Percentiles rank a stretch among this genome's conserved stretches.
Conservation (phyloP, 1,140 invertebrate species). For the Chrysomallon squamiferum region DNA sequence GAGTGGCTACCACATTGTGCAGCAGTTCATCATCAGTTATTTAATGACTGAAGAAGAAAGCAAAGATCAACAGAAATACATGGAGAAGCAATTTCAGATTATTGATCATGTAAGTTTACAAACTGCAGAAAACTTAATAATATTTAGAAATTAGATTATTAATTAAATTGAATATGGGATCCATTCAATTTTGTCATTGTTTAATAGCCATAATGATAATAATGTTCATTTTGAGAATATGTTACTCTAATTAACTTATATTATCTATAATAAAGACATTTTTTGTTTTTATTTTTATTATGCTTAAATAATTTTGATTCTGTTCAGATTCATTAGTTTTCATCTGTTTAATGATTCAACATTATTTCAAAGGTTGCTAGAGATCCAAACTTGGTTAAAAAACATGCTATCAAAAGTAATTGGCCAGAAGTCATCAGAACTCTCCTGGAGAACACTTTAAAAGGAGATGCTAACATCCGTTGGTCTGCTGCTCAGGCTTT, state of each 20-base stretch:
- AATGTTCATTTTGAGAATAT: background rate
- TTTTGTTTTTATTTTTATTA: background rate
- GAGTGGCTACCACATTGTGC: conserved; percentile 14
- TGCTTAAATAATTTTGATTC: background rate
- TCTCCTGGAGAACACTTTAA: background rate
- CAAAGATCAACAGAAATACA: background rate
- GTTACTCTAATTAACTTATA: background rate
- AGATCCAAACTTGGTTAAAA: conserved; percentile 7
- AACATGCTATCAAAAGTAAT: conserved; percentile 9
- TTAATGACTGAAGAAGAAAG: conserved; percentile 4
- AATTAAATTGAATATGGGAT: too few species aligned
- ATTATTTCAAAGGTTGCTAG: conserved; percentile 4
- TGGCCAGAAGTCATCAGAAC: conserved; percentile 15
- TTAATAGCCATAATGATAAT: background rate
- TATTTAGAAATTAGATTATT: too few species aligned
- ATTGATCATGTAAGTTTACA: background rate
- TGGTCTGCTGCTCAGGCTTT: background rate
- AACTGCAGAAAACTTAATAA: too few species aligned
- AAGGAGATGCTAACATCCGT: background rate
- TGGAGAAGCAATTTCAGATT: conserved; percentile 1
- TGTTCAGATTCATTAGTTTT: too few species aligned
- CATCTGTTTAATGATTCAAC: background rate
- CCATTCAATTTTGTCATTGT: too few species aligned
- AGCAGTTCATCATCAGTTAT: conserved; percentile 14
- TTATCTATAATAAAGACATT: too few species aligned